phyloP scores from a whole-genome alignment of 2,797 vertebrate species.

The Notolabrus celidotus region DNA sequence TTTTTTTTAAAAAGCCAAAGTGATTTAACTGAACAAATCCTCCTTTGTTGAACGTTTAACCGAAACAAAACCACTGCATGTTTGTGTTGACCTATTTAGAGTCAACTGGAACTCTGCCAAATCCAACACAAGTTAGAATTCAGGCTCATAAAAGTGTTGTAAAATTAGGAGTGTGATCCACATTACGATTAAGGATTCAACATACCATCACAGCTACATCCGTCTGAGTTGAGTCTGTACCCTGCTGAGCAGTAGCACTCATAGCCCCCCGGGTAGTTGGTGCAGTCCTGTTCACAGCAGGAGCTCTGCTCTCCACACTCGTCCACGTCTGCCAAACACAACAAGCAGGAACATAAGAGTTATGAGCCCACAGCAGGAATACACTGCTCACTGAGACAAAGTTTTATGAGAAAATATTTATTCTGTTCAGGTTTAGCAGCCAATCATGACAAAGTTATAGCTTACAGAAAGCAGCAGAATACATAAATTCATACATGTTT shows the following conservation, averaged over 20 bases:
- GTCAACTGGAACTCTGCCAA: constrained; percentile 11
- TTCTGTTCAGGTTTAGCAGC: constrained; percentile 30
- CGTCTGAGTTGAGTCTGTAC: constrained; percentile 87
- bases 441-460: constrained; percentile 17
- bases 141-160: constrained; percentile 12
- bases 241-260: constrained; percentile 94
- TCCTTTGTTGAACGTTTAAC: background rate
- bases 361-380: constrained; percentile 6
- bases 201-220: constrained; percentile 93
- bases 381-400: constrained; percentile 7
- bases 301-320: constrained; percentile 88
- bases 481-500: no score
- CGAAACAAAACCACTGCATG: constrained; percentile 30
- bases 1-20: no score
- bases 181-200: constrained; percentile 3
- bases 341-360: constrained; percentile 41
- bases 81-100: background rate
- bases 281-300: constrained; percentile 94
- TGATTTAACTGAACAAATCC: background rate
- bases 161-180: constrained; percentile 1
- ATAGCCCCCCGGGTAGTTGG: constrained; percentile 94
- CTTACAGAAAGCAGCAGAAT: background rate
- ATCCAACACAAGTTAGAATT: constrained; percentile 27
- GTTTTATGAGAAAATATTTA: constrained; percentile 30
- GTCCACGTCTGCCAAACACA: constrained; percentile 86